Evolutionary conservation across 2,113 vertebrate genomes (phyloP).

Genomic region (Catharus minimus): DNA sequence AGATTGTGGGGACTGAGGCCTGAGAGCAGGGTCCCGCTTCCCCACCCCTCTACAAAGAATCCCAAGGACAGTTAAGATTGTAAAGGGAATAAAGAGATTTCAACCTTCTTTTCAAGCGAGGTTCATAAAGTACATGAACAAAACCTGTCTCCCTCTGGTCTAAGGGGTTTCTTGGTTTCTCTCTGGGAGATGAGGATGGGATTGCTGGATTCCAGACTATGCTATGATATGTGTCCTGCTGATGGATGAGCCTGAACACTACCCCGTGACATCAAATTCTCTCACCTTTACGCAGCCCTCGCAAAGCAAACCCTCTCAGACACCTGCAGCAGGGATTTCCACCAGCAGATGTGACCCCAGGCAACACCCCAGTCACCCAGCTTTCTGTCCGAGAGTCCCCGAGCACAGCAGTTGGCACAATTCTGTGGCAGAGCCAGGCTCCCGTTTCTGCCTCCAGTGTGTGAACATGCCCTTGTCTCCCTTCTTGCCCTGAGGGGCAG

Average conservation of each 20-base stretch:
- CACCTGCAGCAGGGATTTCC: not conserved
- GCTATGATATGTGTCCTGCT: not conserved
- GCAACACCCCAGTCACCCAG: not conserved
- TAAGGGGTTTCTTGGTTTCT: not conserved
- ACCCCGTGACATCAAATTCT: not conserved
- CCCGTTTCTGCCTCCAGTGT: not conserved
- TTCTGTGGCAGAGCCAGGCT: not conserved
- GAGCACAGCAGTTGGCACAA: not conserved
- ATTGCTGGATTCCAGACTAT: not conserved
- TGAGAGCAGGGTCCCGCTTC: not conserved
- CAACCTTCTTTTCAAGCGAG: not conserved
- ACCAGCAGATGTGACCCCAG: not conserved
- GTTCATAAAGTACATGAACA: not conserved
- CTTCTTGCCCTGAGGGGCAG: not conserved
- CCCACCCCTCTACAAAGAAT: not conserved
- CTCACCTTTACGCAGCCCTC: not conserved
- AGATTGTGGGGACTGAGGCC: not conserved
- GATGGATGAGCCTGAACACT: not conserved
- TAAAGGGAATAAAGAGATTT: not conserved
- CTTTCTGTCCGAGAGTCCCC: not conserved
- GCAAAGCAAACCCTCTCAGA: not conserved
- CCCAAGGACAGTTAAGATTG: not conserved
- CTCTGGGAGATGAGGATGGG: not conserved
- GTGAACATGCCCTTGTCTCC: rapidly evolving
- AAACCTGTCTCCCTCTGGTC: not conserved